phyloP scores from a whole-genome alignment of 2,113 vertebrate genomes.

The Campylomormyrus numenius region DNA sequence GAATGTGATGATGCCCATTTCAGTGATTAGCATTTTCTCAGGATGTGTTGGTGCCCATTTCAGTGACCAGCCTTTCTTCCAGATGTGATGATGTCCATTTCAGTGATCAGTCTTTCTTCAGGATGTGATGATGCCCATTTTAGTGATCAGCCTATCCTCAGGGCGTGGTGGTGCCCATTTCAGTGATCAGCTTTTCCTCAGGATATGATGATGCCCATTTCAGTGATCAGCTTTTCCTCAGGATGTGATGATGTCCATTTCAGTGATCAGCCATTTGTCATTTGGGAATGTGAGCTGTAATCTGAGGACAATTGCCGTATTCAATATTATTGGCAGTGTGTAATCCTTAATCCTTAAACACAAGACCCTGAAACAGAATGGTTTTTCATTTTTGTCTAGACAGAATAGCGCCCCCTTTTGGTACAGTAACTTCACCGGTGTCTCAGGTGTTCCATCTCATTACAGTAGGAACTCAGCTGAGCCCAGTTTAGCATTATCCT shows the following conservation, averaged over 20 bases:
- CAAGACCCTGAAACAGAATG: neutral
- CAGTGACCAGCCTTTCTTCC: neutral
- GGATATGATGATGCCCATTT: neutral
- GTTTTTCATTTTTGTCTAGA: neutral
- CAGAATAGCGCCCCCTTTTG: neutral
- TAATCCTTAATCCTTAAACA: neutral
- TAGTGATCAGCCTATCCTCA: neutral
- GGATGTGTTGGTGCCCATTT: neutral
- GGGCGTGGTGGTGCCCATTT: neutral
- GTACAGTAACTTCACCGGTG: neutral
- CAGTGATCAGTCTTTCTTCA: neutral
- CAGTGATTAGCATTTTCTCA: neutral
- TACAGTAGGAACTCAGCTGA: neutral
- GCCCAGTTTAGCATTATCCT: neutral
- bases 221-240: neutral
- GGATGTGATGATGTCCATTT: neutral
- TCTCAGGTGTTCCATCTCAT: constrained; percentile 4
- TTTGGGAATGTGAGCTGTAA: neutral
- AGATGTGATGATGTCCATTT: neutral
- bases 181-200: neutral
- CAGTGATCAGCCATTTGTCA: neutral
- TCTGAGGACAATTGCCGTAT: neutral
- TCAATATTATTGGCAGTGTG: neutral
- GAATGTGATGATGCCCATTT: neutral
- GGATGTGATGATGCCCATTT: neutral